These are phyloP conservation scores for Arvicanthis niloticus DNA, from an alignment of 2,113 vertebrate species.

Conservation along the genomic window DNA sequence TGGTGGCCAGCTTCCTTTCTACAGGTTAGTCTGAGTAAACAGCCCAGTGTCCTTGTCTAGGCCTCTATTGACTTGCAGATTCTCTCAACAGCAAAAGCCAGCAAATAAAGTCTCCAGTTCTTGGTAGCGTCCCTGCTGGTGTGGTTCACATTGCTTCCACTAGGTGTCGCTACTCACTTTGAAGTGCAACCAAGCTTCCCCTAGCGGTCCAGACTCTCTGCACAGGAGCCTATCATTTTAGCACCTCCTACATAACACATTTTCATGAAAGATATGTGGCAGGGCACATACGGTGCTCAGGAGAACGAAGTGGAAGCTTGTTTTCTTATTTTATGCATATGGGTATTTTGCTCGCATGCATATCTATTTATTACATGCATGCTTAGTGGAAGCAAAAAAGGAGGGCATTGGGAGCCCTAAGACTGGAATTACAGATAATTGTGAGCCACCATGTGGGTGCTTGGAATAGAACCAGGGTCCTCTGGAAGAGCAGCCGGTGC, in stretches of 20 bases:
- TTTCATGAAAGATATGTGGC: background rate
- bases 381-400: background rate
- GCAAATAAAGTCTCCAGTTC: background rate
- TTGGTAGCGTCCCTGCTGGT: background rate
- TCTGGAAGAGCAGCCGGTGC: background rate
- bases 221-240: background rate
- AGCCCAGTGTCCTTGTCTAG: slow-evolving; percentile 1
- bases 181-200: background rate
- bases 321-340: background rate
- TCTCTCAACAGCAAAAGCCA: background rate
- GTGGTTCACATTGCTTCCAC: background rate
- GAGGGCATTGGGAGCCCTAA: background rate
- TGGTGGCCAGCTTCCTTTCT: background rate
- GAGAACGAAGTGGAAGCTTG: background rate
- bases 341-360: background rate
- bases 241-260: background rate
- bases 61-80: background rate
- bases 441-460: background rate
- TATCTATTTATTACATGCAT: background rate
- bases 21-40: background rate
- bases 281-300: background rate
- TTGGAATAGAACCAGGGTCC: background rate
- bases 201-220: background rate
- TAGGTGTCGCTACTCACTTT: slow-evolving; percentile 66
- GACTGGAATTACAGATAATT: background rate